Base-by-base conservation (phyloP, 2,797 vertebrate genomes). In the Notolepis coatsorum region DNA sequence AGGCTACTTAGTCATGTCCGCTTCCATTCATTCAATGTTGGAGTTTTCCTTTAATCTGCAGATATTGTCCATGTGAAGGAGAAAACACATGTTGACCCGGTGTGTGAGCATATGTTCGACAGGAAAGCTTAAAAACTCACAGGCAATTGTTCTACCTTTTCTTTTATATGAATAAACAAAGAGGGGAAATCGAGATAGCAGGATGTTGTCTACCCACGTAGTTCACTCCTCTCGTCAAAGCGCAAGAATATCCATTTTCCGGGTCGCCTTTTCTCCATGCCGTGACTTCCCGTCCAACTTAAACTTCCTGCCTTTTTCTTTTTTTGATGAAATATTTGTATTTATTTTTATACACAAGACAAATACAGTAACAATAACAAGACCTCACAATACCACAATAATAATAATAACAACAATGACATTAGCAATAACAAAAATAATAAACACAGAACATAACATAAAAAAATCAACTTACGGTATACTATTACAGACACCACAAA, bases 251-350 rank as follows among this genome's bases (percentile, higher is more conserved):
- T 4, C n/a, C 12, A 2, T 8, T 49, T 61, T 46, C 3, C 8
- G 1, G 7, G 27, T 12, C 2, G 2, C 17, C 6, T 30, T 39
- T 52, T 63, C 30, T n/a, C 53, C 37, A 1, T 45, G 15, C 56
- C 24, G 13, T 20, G 37, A 56, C 46, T 70, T 77, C 75, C 77
- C 42, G 45, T n/a, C 47, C 1, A 35, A 62, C 1, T 25, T 2
- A 27, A 7, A 21, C 28, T 49, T 68, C 61, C 59, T 28, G 23
- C 7, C 17, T 28, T 15, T 12, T 21, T 54, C 46, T n/a, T n/a
- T n/a, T n/a, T n/a, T n/a, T n/a, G n/a, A n/a, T n/a, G n/a, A n/a
- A n/a, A n/a, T n/a, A n/a, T n/a, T n/a, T n/a, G n/a, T n/a, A n/a
- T n/a, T n/a, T n/a, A n/a, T n/a, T n/a, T n/a, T n/a, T n/a, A n/a